phyloP scores from a whole-genome alignment of 2,113 vertebrate genomes.

The Ciconia boyciana region DNA sequence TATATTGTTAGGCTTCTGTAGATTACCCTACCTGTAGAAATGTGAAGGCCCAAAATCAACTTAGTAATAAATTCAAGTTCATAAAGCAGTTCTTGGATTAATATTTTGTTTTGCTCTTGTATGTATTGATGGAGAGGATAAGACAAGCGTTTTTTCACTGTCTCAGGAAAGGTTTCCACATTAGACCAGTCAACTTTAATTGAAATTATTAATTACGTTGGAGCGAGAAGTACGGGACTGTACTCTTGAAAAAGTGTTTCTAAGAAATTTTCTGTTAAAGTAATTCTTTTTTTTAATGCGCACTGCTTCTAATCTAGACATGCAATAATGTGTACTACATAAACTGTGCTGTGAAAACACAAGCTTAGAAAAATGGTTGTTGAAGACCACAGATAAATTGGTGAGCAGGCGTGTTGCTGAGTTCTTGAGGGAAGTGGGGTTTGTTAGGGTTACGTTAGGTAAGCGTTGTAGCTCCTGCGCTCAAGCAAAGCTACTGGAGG shows the following conservation, averaged over 20 bases:
- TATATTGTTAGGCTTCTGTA: rapidly evolving
- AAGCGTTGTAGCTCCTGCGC: not conserved
- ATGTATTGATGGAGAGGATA: not conserved
- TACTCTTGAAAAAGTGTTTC: not conserved
- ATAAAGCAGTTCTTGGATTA: not conserved
- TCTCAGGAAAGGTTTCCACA: not conserved
- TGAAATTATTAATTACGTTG: not conserved
- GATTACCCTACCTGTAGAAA: not conserved
- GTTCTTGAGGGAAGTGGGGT: not conserved
- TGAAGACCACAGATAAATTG: not conserved
- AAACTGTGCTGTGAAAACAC: not conserved
- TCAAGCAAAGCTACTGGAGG: not conserved
- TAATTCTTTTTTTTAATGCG: not conserved
- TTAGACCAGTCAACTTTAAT: not conserved
- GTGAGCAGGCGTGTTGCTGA: not conserved
- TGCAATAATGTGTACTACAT: not conserved
- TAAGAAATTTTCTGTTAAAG: not conserved
- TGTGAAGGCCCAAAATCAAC: not conserved
- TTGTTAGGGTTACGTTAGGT: not conserved
- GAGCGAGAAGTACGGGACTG: not conserved
- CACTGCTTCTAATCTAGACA: not conserved
- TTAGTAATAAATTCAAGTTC: not conserved
- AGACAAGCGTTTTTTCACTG: not conserved
- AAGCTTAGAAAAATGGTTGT: not conserved
- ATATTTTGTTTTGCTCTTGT: not conserved